phyloP scores from a whole-genome alignment of 1,140 invertebrate species.

The Bombus consobrinus region DNA sequence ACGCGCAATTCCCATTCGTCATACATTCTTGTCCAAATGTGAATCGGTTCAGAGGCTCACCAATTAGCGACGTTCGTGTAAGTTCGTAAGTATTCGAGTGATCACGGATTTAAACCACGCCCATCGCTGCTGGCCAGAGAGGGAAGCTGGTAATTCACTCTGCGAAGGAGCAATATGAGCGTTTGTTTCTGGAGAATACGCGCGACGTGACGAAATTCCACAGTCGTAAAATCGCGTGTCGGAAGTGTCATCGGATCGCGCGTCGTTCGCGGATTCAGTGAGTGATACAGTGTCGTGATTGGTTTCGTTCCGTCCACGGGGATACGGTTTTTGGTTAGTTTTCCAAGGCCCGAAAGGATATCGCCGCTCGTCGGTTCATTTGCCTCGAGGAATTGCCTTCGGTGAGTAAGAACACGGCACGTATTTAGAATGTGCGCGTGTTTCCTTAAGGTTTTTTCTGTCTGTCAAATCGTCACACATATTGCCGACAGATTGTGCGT shows the following conservation, averaged over 20 bases:
- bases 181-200: constrained; percentile 66
- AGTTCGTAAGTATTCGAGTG: constrained; percentile 28
- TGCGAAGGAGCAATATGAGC: constrained; percentile 65
- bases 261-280: constrained; percentile 52
- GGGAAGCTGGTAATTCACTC: constrained; percentile 70
- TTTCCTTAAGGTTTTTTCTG: constrained; percentile 2
- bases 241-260: constrained; percentile 60
- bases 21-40: neutral
- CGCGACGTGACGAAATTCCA: constrained; percentile 69
- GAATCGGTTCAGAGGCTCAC: neutral
- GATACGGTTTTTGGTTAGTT: constrained; percentile 61
- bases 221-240: constrained; percentile 57
- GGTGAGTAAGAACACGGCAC: constrained; percentile 58
- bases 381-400: constrained; percentile 64
- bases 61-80: constrained; percentile 12
- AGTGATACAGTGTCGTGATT: constrained; percentile 61
- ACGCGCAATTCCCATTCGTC: constrained; percentile 4
- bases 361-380: constrained; percentile 37
- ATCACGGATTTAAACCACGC: constrained; percentile 63
- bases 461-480: constrained; percentile 9
- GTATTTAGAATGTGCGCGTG: neutral
- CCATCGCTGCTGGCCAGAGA: constrained; percentile 57
- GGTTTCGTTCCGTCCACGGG: constrained; percentile 50
- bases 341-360: constrained; percentile 56
- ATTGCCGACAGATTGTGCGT: constrained; percentile 38